Evolutionary conservation across 2,888 invertebrate species (phyloP).

Genomic region (Lithophane semibrunnea): DNA sequence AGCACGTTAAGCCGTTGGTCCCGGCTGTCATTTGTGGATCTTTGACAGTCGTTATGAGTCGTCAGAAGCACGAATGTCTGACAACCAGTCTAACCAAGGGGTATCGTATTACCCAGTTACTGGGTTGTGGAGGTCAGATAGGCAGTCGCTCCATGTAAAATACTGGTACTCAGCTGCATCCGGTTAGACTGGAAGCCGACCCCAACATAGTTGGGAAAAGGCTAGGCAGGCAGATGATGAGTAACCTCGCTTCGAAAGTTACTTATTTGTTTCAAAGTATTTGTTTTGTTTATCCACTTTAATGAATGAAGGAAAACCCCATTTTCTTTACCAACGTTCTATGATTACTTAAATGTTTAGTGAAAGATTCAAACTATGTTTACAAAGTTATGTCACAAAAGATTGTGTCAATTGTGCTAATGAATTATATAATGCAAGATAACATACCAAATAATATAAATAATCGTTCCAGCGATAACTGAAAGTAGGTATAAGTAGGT

Average conservation of each 20-base stretch:
- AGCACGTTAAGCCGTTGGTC: too few species aligned
- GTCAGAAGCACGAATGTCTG: too few species aligned
- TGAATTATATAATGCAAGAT: slow-evolving; percentile 20
- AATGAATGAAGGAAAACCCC: neutral
- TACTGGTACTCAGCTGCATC: too few species aligned
- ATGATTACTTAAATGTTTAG: neutral
- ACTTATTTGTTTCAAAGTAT: neutral
- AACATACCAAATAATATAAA: neutral
- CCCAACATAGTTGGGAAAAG: too few species aligned
- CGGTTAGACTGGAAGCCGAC: too few species aligned
- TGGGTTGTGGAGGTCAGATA: too few species aligned
- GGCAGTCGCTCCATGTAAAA: too few species aligned
- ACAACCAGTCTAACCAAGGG: too few species aligned
- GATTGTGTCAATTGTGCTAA: slow-evolving; percentile 30
- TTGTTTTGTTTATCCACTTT: neutral
- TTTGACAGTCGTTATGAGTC: too few species aligned
- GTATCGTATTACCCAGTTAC: too few species aligned
- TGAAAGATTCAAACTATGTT: neutral
- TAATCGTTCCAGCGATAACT: slow-evolving; percentile 19
- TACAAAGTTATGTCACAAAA: slow-evolving; percentile 5
- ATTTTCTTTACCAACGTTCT: neutral
- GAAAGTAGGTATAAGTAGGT: neutral
- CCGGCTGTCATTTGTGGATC: too few species aligned
- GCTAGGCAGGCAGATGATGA: too few species aligned
- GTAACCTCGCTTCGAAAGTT: neutral